Percentiles rank a stretch among this genome's conserved stretches.
Evolutionary conservation across 2,888 invertebrate genomes (phyloP).

Genomic region (Megaustenia siamemsis): DNA sequence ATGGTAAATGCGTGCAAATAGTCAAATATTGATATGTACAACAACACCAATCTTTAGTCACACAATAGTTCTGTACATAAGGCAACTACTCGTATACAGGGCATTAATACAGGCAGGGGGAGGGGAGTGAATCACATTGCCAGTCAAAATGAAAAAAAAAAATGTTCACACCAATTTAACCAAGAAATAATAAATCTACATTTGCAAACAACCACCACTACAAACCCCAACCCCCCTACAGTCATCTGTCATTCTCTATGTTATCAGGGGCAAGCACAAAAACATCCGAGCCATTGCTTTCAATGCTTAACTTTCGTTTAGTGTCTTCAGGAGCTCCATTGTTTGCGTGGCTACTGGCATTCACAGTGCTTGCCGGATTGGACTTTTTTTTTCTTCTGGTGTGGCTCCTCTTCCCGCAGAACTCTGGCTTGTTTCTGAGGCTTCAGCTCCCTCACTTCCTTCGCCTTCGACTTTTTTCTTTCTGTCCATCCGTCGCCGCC

Average conservation of each 20-base stretch:
- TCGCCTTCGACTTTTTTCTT: slow-evolving; percentile 45
- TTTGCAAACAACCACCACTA: not conserved
- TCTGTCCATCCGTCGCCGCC: slow-evolving; percentile 47
- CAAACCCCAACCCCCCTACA: not conserved
- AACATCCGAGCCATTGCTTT: slow-evolving; percentile 45
- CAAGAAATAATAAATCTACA: no score
- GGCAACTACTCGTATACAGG: no score
- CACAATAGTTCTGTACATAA: no score
- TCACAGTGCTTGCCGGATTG: slow-evolving; percentile 50
- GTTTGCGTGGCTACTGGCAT: slow-evolving; percentile 27
- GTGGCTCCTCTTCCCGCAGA: not conserved
- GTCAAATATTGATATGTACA: no score
- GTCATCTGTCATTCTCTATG: slow-evolving; percentile 44
- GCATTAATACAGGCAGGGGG: no score
- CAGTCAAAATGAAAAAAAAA: no score
- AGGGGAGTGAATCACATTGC: no score
- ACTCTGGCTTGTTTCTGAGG: not conserved
- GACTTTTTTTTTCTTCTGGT: slow-evolving; percentile 50
- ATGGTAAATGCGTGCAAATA: no score
- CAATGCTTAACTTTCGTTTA: not conserved
- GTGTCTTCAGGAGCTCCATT: not conserved
- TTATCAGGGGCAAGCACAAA: slow-evolving; percentile 53
- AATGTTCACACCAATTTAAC: no score
- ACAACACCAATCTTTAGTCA: no score
- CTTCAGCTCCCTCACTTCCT: slow-evolving; percentile 25